Evolutionary conservation across 2,113 vertebrate species (phyloP), one percentile per base, ranked within the genome.

Genomic region (Pollimyrus isidori): DNA sequence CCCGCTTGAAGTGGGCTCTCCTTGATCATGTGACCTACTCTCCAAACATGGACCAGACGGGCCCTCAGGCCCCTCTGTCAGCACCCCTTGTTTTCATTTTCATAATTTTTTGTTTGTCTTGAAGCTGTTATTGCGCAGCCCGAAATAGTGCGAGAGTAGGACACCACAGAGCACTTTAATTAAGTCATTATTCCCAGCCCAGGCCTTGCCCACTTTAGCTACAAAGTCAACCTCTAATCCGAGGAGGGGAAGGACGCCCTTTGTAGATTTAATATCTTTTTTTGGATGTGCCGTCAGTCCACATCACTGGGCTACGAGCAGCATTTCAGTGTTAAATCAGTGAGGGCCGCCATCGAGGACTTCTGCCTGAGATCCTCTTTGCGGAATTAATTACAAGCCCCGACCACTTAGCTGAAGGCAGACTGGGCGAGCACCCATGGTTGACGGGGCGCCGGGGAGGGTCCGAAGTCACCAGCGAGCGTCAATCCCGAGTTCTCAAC

Each of bases 1-100:
- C 92, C 73, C 73, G 90, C 95, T 96, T 95, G 94, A 96, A 96
- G 95, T 95, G 95, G 95, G 90, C 88, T 92, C 88, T 92, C 90
- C 93, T 94, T 94, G 94, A 96, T 95, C 95, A 95, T 94, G 93
- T 94, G 93, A 95, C 95, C 95, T 93, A 93, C 94, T 94, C 94
- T 92, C 93, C 92, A 95, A 50, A 95, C 95, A 95, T 92, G 93
- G 95, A 93, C 91, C 91, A 93, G 93, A 95, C 95, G 93, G 92
- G 93, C 95, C 92, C 94, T 93, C 85, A 89, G 93, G 92, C 42
- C 39, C 82, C 88, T 91, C 91, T 93, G 90, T 92, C 93, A 88
- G 91, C 48, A 3, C 21, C 92, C 86, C 73, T 42, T 80, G 87
- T 88, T 89, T 90, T 88, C 85, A 82, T 88, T 89, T 42, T 42